phyloP scores from a whole-genome alignment of 1,140 invertebrate genomes.

The Pachyrhynchus sulphureomaculatus region DNA sequence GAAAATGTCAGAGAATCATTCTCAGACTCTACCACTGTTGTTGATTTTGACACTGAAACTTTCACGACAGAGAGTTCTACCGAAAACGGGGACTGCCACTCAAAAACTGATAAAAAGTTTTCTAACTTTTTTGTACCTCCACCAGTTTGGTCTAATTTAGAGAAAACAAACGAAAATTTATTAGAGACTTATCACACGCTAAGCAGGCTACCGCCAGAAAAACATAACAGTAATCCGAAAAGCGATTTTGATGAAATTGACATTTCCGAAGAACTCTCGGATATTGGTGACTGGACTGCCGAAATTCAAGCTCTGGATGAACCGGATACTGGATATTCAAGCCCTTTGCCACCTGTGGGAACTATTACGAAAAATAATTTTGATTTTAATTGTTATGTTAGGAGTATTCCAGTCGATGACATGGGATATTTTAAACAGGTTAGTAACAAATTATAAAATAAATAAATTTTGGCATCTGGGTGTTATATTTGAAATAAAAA shows the following conservation, averaged over 20 bases:
- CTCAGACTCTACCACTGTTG: conserved; percentile 13
- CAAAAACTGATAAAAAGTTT: conserved; percentile 11
- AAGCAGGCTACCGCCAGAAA: not conserved
- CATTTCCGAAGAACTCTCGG: conserved; percentile 37
- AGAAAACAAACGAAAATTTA: not conserved
- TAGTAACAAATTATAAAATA: not conserved
- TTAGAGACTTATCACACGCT: not conserved
- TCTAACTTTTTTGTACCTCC: conserved; percentile 37
- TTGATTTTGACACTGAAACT: conserved; percentile 34
- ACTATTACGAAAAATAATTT: conserved; percentile 38
- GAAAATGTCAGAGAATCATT: conserved; percentile 32
- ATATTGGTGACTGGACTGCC: conserved; percentile 36
- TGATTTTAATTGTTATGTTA: conserved; percentile 42
- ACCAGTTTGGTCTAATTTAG: conserved; percentile 9
- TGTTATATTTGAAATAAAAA: too few species aligned
- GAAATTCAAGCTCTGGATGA: conserved; percentile 14
- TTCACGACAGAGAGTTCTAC: conserved; percentile 34
- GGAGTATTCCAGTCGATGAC: conserved; percentile 29
- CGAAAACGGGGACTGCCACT: not conserved
- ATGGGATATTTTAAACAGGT: conserved; percentile 34
- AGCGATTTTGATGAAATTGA: conserved; percentile 39
- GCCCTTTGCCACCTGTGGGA: conserved; percentile 36
- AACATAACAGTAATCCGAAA: not conserved
- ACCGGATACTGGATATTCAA: not conserved
- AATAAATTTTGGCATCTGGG: not conserved